Conservation (phyloP, 2,888 invertebrate genomes). For the Agrilus cyanescens region DNA sequence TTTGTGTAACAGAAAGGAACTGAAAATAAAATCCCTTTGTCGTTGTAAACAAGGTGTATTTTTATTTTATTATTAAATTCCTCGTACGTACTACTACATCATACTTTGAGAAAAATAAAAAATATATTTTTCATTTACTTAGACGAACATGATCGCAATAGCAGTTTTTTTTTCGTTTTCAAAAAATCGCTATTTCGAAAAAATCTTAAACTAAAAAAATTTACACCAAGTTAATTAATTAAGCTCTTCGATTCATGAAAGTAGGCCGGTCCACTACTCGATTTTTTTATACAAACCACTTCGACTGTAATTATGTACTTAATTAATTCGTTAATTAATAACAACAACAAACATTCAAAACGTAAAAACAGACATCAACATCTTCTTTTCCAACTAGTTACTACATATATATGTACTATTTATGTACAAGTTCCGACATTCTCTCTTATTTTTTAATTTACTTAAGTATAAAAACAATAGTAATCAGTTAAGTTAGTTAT, state of each 20-base stretch:
- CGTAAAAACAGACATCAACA: slow-evolving; percentile 10
- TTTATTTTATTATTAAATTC: no score
- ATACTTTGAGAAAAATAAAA: no score
- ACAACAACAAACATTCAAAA: slow-evolving; percentile 7
- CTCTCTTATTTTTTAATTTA: no score
- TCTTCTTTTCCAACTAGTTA: slow-evolving; percentile 5
- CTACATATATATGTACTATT: background rate
- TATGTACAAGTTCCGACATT: slow-evolving; percentile 2
- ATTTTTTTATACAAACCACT: slow-evolving; percentile 1
- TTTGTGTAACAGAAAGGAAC: no score
- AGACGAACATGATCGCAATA: no score
- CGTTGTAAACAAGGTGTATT: no score
- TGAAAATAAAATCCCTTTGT: no score
- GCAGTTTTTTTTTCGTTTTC: no score
- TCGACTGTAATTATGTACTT: slow-evolving; percentile 2
- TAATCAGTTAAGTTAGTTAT: slow-evolving; percentile 4
- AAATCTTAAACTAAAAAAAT: no score
- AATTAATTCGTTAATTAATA: slow-evolving; percentile 2
- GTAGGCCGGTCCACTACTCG: slow-evolving; percentile 23
- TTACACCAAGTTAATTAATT: slow-evolving; percentile 9
- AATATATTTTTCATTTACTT: no score
- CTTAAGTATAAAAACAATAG: background rate
- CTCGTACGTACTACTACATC: no score
- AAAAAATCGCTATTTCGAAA: no score
- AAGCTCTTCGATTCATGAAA: slow-evolving; percentile 17